Evolutionary conservation across 2,888 invertebrate species (phyloP).

Genomic region (Chloroclysta siterata): DNA sequence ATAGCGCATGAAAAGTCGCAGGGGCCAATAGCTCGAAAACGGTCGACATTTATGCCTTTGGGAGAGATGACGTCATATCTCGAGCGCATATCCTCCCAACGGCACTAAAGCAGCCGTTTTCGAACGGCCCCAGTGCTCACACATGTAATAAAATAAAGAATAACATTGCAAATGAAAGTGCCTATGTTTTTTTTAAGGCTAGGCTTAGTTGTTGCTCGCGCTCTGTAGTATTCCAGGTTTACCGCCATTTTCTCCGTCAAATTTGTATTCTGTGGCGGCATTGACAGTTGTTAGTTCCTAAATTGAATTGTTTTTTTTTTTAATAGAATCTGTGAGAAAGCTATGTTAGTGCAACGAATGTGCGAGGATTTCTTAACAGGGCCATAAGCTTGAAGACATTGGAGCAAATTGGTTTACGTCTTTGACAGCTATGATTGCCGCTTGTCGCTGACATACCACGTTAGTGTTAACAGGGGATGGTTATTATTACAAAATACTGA

Average conservation of each 20-base stretch:
- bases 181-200: conserved; percentile 15
- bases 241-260: conserved; percentile 30
- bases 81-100: not conserved
- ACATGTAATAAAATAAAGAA: not conserved
- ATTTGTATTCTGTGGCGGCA: conserved; percentile 30
- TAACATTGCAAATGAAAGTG: conserved; percentile 13
- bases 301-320: conserved; percentile 7
- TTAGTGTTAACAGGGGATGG: no score
- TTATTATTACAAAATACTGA: no score
- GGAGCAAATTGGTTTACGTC: not conserved
- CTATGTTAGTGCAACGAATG: not conserved
- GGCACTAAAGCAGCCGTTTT: not conserved
- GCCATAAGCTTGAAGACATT: no score
- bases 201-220: conserved; percentile 11
- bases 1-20: not conserved
- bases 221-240: conserved; percentile 19
- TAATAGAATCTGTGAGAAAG: not conserved
- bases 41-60: not conserved
- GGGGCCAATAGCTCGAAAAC: not conserved
- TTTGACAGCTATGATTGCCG: no score
- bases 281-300: conserved; percentile 39
- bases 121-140: not conserved
- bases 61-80: not conserved
- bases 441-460: no score
- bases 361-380: not conserved